Percentiles rank a stretch among this genome's conserved stretches.
phyloP scores from a whole-genome alignment of 2,888 invertebrate species.

The Lepidonotus clava region DNA sequence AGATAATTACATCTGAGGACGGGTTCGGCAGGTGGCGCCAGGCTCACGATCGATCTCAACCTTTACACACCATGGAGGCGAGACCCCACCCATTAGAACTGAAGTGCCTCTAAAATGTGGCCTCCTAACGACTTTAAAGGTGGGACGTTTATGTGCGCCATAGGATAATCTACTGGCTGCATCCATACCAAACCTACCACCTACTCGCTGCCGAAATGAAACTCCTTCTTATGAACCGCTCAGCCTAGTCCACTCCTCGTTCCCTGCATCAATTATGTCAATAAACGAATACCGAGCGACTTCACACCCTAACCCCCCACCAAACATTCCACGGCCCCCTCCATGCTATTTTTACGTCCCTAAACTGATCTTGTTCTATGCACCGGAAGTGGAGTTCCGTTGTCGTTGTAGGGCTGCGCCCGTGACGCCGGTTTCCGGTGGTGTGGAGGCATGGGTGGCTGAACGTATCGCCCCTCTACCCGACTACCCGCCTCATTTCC shows the following conservation, averaged over 20 bases:
- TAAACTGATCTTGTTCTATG: neutral
- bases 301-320: neutral
- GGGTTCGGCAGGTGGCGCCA: neutral
- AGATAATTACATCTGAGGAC: neutral
- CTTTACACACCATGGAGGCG: conserved; percentile 10
- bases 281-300: too few species aligned
- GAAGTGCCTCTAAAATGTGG: conserved; percentile 2
- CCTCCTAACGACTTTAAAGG: neutral
- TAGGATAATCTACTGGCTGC: too few species aligned
- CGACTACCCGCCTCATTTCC: neutral
- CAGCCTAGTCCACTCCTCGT: too few species aligned
- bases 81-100: neutral
- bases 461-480: neutral
- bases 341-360: neutral
- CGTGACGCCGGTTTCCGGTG: neutral
- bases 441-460: neutral
- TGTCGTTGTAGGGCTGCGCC: neutral
- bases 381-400: neutral
- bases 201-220: too few species aligned
- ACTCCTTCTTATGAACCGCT: too few species aligned
- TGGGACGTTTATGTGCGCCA: neutral
- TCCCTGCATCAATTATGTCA: too few species aligned
- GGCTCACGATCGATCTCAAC: neutral
- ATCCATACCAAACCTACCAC: too few species aligned
- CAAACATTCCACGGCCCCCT: neutral